Evolutionary conservation across 2,113 vertebrate genomes (phyloP), one percentile per base, ranked within the genome.

Genomic region (Ammodytes dubius): DNA sequence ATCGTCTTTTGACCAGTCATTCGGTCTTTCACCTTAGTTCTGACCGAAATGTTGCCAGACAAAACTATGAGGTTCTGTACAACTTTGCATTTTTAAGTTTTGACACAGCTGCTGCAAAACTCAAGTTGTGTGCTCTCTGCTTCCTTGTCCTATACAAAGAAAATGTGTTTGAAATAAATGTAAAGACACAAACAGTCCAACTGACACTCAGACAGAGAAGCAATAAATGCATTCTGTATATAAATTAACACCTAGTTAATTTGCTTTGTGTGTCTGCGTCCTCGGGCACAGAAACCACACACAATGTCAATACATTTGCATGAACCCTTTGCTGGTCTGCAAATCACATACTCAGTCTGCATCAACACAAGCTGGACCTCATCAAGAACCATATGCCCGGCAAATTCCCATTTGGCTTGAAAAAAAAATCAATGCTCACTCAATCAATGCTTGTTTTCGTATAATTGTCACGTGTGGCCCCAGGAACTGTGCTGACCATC

Each of bases 321-420:
- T 45, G 43, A 58, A 70, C 17, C 27, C 17, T 54, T 39, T 45
- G 47, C 53, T 60, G 17, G n/a, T 12, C 8, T 4, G 19, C 17
- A 12, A 15, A 58, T 7, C 39, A 63, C 46, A 80, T 42, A 42
- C 82, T 72, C 19, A 5, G 6, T 64, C 65, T 87, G 89, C 78
- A 87, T 87, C 27, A 27, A 84, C 47, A 53, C 54, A 53, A 45
- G 27, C 73, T 82, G 77, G 47, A 37, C 35, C 74, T 70, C 2
- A 73, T 81, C 71, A 75, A 75, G 6, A 60, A 71, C 73, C 67
- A 74, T 8, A 7, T 68, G 59, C 35, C 17, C 35, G 10, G 54
- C 64, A 63, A 57, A 19, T 69, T 65, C 61, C 15, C 27, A 27
- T 69, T 52, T 54, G 49, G 54, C 11, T 69, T 54, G 1, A 52